Percentiles rank a stretch among this genome's conserved stretches.
Evolutionary conservation across 2,113 vertebrate species (phyloP).

Genomic region (Donacobius atricapilla): DNA sequence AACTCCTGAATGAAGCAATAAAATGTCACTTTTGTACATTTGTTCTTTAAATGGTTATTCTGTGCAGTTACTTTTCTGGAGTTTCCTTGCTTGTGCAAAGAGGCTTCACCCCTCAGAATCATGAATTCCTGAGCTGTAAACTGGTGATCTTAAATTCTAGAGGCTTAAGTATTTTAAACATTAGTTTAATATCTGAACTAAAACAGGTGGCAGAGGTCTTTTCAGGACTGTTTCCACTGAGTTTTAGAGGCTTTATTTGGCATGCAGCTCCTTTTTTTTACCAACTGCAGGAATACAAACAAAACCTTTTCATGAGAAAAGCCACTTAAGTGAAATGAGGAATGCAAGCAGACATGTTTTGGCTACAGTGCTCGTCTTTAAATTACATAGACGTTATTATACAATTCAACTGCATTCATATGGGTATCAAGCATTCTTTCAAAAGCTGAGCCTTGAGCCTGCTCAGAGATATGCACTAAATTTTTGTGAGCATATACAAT

Average conservation of each 20-base stretch:
- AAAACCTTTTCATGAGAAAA: constrained; percentile 69
- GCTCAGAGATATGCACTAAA: not conserved
- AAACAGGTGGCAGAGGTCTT: constrained; percentile 17
- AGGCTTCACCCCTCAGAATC: not conserved
- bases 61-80: not conserved
- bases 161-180: constrained; percentile 23
- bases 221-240: constrained; percentile 9
- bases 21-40: not conserved
- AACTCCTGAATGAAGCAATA: not conserved
- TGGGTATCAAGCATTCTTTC: not conserved
- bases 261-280: constrained; percentile 27
- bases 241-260: not conserved
- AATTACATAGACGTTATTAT: constrained; percentile 56
- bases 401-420: constrained; percentile 3
- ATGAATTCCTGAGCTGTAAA: not conserved
- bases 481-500: not conserved
- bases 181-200: constrained; percentile 32
- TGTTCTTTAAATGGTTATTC: not conserved
- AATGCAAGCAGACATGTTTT: constrained; percentile 69
- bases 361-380: constrained; percentile 50
- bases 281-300: constrained; percentile 62
- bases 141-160: constrained; percentile 10
- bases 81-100: not conserved
- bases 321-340: constrained; percentile 68
- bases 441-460: constrained; percentile 13